phyloP scores from a whole-genome alignment of 2,888 invertebrate genomes.

The Erebia epiphron region DNA sequence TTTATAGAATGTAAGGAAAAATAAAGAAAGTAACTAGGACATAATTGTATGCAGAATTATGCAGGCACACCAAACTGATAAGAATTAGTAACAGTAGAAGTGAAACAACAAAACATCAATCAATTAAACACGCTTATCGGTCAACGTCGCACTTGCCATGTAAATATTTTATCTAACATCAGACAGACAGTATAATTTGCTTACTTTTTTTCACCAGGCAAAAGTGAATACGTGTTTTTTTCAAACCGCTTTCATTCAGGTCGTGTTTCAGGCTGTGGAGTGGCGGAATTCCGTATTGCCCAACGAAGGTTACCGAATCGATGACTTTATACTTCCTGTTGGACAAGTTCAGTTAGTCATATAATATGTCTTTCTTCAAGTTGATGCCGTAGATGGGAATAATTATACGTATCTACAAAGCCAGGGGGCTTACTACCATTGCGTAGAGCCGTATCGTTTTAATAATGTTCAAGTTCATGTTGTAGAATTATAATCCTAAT shows the following conservation, averaged over 20 bases:
- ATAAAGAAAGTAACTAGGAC: no score
- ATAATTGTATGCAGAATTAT: no score
- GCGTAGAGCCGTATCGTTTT: no score
- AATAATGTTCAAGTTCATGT: no score
- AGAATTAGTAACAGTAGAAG: no score
- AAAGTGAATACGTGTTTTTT: constrained; percentile 5
- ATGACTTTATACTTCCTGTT: constrained; percentile 27
- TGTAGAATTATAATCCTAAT: no score
- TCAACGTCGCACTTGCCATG: not conserved
- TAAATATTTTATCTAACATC: constrained; percentile 13
- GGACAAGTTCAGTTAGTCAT: not conserved
- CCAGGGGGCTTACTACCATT: no score
- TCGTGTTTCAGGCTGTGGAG: constrained; percentile 25
- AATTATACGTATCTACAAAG: not conserved
- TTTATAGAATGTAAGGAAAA: no score
- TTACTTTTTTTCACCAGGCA: not conserved
- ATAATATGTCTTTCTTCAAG: no score
- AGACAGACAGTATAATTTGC: not conserved
- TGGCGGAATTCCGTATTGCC: constrained; percentile 27
- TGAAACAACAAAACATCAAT: not conserved
- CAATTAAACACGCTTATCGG: not conserved
- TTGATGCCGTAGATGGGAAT: not conserved
- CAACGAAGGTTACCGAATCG: constrained; percentile 26
- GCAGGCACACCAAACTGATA: no score
- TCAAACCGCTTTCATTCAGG: constrained; percentile 26